Percentiles rank a stretch among this genome's conserved stretches.
These are phyloP conservation scores for Gymnosoma rotundatum DNA, from an alignment of 2,888 invertebrate genomes.

Conservation along the genomic window DNA sequence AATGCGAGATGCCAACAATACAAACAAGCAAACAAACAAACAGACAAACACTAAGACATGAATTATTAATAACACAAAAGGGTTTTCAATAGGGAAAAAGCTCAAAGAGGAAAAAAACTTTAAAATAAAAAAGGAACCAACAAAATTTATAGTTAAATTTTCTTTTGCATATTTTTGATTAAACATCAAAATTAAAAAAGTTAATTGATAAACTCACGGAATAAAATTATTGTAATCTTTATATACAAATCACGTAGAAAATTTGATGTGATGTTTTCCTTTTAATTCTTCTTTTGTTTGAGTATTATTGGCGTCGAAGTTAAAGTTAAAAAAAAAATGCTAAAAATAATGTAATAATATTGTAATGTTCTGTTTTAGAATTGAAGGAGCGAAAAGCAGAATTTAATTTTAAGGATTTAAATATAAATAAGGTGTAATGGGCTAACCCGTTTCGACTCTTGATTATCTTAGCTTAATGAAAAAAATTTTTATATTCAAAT, in stretches of 20 bases:
- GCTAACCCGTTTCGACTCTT: too few relatives aligned
- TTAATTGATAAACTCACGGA: conserved; percentile 28
- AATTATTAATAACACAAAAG: conserved; percentile 9
- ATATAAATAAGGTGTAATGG: too few relatives aligned
- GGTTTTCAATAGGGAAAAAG: conserved; percentile 39
- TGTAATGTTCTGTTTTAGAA: background rate
- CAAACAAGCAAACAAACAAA: conserved; percentile 1
- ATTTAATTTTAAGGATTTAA: too few relatives aligned
- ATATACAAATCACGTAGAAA: conserved; percentile 12
- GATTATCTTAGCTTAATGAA: too few relatives aligned
- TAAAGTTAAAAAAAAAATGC: background rate
- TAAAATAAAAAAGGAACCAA: background rate
- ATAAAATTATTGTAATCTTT: conserved; percentile 8
- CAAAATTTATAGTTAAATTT: background rate
- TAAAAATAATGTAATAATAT: background rate
- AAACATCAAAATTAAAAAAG: conserved; percentile 41
- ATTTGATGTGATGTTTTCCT: background rate
- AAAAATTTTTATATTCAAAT: too few relatives aligned
- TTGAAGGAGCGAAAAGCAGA: background rate
- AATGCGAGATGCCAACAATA: conserved; percentile 42
- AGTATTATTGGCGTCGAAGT: background rate
- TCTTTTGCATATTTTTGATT: conserved; percentile 21
- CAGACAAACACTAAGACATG: background rate
- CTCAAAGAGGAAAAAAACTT: background rate
- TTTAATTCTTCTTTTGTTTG: background rate